These are phyloP conservation scores for Phoenoteleia sp. DNA, from an alignment of 2,888 invertebrate species.

Conservation along the genomic window DNA sequence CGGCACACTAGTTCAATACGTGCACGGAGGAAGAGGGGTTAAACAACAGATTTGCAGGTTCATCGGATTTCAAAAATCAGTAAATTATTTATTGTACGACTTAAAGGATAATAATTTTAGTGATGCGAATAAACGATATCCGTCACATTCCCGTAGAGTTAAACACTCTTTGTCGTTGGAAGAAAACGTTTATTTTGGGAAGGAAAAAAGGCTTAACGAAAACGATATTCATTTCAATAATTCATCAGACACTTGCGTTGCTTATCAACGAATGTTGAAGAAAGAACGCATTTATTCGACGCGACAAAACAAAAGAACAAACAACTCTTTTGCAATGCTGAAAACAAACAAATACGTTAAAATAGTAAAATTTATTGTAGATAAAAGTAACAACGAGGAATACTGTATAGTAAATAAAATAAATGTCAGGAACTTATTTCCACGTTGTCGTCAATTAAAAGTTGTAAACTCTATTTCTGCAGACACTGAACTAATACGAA, in stretches of 20 bases:
- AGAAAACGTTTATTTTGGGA: neutral
- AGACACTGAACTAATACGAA: neutral
- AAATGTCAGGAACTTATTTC: neutral
- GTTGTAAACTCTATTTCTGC: conserved; percentile 5
- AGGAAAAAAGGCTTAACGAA: neutral
- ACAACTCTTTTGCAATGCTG: neutral
- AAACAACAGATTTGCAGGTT: conserved; percentile 8
- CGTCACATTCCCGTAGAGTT: neutral
- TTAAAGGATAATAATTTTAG: neutral
- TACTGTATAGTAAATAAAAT: conserved; percentile 16
- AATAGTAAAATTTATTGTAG: neutral
- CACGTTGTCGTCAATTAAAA: conserved; percentile 5
- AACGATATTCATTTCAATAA: neutral
- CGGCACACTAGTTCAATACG: neutral
- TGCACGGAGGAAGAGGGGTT: neutral
- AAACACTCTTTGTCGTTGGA: neutral
- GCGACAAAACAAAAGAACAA: neutral
- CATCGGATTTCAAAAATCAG: conserved; percentile 10
- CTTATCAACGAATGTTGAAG: neutral
- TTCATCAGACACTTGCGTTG: neutral
- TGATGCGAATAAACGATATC: neutral
- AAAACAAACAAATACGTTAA: neutral
- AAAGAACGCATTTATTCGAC: neutral
- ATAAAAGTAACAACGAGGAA: conserved; percentile 15
- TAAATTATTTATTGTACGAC: neutral